These are phyloP conservation scores for Misgurnus anguillicaudatus DNA, from an alignment of 2,113 vertebrate genomes.

Conservation along the genomic window DNA sequence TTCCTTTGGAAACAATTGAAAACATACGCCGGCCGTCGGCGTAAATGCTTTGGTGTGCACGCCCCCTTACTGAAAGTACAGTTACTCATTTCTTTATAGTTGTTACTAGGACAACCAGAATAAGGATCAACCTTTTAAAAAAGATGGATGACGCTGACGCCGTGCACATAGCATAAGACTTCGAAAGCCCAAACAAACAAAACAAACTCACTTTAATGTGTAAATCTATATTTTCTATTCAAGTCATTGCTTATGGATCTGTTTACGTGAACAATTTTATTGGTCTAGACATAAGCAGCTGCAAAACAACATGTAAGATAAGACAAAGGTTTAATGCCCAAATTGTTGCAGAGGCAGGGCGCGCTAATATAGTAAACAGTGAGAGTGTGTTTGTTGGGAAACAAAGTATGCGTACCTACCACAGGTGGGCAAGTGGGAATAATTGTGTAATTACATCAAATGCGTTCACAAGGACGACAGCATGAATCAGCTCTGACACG, in stretches of 20 bases:
- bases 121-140: too few species aligned
- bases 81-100: too few species aligned
- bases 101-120: too few species aligned
- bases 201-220: too few species aligned
- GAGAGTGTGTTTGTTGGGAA: constrained; percentile 73
- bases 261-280: constrained; percentile 29
- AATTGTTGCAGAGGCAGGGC: constrained; percentile 9
- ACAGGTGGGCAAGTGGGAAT: constrained; percentile 82
- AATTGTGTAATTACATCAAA: constrained; percentile 83
- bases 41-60: too few species aligned
- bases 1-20: too few species aligned
- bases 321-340: constrained; percentile 20
- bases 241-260: background rate
- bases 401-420: constrained; percentile 72
- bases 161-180: too few species aligned
- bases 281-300: constrained; percentile 3
- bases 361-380: constrained; percentile 30
- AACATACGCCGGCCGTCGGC: too few species aligned
- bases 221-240: too few species aligned
- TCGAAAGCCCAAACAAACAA: too few species aligned
- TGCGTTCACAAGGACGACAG: constrained; percentile 79
- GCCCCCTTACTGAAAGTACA: too few species aligned
- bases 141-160: too few species aligned
- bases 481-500: constrained; percentile 71
- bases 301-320: constrained; percentile 34